phyloP scores from a whole-genome alignment of 2,888 invertebrate genomes.

The Hypolimnas misippus region DNA sequence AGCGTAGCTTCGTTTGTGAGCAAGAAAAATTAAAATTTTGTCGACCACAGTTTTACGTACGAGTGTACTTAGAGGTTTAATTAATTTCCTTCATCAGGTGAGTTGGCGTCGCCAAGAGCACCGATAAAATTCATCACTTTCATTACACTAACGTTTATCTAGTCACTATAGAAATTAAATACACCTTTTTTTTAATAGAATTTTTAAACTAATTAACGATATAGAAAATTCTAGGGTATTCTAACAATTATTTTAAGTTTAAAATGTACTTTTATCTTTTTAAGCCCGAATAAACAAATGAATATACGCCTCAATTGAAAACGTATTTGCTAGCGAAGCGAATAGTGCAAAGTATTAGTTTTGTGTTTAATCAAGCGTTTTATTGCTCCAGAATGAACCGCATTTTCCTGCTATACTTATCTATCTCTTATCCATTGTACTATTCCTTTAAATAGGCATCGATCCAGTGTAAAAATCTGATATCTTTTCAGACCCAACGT shows the following conservation, averaged over 20 bases:
- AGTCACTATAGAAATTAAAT: not conserved
- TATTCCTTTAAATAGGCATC: not conserved
- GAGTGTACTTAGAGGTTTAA: not conserved
- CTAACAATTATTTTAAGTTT: no score
- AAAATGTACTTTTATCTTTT: no score
- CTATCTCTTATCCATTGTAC: not conserved
- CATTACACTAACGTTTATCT: not conserved
- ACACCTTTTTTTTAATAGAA: not conserved
- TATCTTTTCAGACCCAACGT: not conserved
- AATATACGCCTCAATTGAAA: not conserved
- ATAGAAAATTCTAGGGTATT: no score
- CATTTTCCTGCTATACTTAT: not conserved
- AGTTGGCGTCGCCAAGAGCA: not conserved
- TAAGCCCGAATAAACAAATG: no score
- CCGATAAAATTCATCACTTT: slow-evolving; percentile 1
- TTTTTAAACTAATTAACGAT: no score
- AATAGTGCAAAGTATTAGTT: slow-evolving; percentile 3
- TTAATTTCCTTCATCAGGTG: not conserved
- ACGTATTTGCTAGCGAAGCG: not conserved
- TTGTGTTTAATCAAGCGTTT: slow-evolving; percentile 5
- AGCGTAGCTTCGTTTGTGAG: no score
- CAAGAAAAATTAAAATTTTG: no score
- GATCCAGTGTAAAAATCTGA: not conserved
- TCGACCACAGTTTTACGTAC: not conserved
- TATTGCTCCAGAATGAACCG: not conserved